phyloP scores from a whole-genome alignment of 2,888 invertebrate species.

The Apodemia duryi region DNA sequence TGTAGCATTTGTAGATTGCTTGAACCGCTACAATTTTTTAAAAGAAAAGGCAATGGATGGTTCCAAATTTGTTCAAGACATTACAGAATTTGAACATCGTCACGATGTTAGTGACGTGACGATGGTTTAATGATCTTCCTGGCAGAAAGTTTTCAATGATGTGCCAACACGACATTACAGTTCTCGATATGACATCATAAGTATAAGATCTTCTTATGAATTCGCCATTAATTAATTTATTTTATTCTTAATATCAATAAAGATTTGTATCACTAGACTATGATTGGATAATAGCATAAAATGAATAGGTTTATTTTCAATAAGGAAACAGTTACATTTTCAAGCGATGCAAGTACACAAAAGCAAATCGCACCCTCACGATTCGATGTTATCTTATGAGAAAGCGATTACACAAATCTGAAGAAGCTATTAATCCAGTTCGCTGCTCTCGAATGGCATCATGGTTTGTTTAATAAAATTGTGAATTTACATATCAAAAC shows the following conservation, averaged over 20 bases:
- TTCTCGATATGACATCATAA: no score
- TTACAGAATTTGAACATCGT: no score
- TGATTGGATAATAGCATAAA: constrained; percentile 6
- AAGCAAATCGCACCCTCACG: constrained; percentile 61
- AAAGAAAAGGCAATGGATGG: no score
- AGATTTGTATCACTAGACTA: neutral
- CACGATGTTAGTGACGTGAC: no score
- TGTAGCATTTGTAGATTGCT: no score
- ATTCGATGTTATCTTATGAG: constrained; percentile 74
- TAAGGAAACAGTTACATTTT: constrained; percentile 32
- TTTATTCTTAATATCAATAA: neutral
- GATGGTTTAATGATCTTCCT: no score
- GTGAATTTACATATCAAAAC: constrained; percentile 80
- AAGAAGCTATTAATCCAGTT: constrained; percentile 78
- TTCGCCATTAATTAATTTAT: no score
- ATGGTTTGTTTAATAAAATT: constrained; percentile 80
- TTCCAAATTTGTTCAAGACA: no score
- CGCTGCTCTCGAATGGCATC: constrained; percentile 78
- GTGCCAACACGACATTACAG: no score
- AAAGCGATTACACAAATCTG: constrained; percentile 80
- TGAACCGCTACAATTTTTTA: no score
- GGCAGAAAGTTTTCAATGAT: no score
- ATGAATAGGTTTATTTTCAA: constrained; percentile 10
- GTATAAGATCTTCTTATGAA: no score
- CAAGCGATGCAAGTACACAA: constrained; percentile 39